A percentile compares a stretch with the other conserved stretches of the same genome.
phyloP scores from a whole-genome alignment of 2,113 vertebrate species.

The Brevimyrus niger region DNA sequence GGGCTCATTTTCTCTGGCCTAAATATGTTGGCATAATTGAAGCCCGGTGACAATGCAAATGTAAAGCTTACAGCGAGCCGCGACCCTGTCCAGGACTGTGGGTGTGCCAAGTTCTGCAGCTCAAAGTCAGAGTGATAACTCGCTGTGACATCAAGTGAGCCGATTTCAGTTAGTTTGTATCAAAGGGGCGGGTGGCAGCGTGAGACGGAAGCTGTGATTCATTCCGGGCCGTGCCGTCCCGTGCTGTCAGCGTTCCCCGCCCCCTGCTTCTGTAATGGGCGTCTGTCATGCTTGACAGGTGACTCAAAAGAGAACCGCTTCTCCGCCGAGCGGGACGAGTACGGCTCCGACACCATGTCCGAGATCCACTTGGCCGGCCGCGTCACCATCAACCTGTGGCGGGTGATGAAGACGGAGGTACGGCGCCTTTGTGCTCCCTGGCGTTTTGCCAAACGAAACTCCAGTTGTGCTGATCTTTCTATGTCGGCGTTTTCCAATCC shows the following conservation, averaged over 20 bases:
- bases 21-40: background rate
- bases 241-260: background rate
- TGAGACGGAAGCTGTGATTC: background rate
- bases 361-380: slow-evolving; percentile 90
- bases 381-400: slow-evolving; percentile 88
- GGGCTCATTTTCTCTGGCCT: background rate
- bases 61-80: background rate
- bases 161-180: background rate
- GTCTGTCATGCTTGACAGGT: slow-evolving; percentile 62
- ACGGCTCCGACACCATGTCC: slow-evolving; percentile 85
- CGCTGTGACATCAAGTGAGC: background rate
- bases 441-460: background rate
- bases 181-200: background rate
- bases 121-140: background rate
- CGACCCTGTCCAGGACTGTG: background rate
- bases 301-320: slow-evolving; percentile 85
- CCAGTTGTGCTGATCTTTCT: background rate
- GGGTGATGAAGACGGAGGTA: slow-evolving; percentile 96
- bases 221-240: too few relatives aligned
- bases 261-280: background rate
- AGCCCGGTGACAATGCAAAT: background rate
- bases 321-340: slow-evolving; percentile 80
- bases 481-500: background rate
- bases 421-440: background rate
- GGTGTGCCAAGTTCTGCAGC: background rate